A percentile compares a stretch with the other conserved stretches of the same genome.
Conservation (phyloP, 2,797 vertebrate genomes). For the Galaxias olidus region DNA sequence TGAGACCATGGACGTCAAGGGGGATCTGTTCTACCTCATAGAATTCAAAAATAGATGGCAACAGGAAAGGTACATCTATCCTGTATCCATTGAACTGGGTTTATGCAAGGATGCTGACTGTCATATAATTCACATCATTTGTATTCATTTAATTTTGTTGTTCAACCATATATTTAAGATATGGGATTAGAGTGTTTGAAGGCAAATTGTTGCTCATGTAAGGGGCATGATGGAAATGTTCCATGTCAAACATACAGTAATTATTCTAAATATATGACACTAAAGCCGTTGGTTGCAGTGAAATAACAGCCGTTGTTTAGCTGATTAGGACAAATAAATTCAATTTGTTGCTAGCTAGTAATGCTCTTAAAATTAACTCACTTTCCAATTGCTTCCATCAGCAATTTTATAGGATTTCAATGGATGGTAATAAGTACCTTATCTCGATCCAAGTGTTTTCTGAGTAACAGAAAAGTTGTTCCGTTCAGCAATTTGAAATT, state of each 20-base stretch:
- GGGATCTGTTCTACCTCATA: background rate
- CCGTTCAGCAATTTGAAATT: slow-evolving; percentile 29
- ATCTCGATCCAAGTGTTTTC: slow-evolving; percentile 16
- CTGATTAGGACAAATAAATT: slow-evolving; percentile 45
- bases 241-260: too few species aligned
- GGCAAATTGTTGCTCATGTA: too few species aligned
- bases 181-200: too few species aligned
- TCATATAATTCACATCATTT: too few species aligned
- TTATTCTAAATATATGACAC: too few species aligned
- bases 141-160: too few species aligned
- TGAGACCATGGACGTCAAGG: slow-evolving; percentile 14
- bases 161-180: too few species aligned
- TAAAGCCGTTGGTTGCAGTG: too few species aligned
- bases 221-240: too few species aligned
- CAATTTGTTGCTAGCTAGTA: slow-evolving; percentile 27
- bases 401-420: slow-evolving; percentile 15
- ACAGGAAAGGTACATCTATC: slow-evolving; percentile 46
- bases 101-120: too few species aligned
- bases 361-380: slow-evolving; percentile 26
- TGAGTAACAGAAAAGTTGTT: slow-evolving; percentile 22
- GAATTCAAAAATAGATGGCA: slow-evolving; percentile 23
- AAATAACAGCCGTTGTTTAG: slow-evolving; percentile 35
- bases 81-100: slow-evolving; percentile 44
- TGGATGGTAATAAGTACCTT: slow-evolving; percentile 16
- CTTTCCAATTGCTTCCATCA: slow-evolving; percentile 30